A percentile compares a stretch with the other conserved stretches of the same genome.
Evolutionary conservation across 2,797 vertebrate species (phyloP).

Genomic region (Cyclopterus lumpus): DNA sequence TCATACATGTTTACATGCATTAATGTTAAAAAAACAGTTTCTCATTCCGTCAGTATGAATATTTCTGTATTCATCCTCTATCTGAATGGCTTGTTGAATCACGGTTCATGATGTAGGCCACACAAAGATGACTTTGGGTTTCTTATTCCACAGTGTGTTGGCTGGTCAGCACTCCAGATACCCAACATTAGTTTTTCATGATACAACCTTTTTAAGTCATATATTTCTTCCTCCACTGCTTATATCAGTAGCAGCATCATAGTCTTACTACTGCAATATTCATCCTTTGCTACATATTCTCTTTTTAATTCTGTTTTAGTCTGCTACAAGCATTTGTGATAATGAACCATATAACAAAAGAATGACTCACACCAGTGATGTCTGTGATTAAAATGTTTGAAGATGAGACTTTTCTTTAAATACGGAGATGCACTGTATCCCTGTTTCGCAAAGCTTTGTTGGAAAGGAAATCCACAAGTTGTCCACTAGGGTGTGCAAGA

Average conservation of each 20-base stretch:
- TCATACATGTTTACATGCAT: too few species aligned
- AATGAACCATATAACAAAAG: neutral
- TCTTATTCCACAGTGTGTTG: too few species aligned
- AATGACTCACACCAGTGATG: neutral
- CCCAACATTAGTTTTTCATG: too few species aligned
- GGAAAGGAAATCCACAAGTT: neutral
- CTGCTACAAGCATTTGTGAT: neutral
- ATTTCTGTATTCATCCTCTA: neutral
- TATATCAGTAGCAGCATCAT: neutral
- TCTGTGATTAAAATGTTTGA: neutral
- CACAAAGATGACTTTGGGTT: too few species aligned
- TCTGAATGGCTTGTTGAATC: too few species aligned
- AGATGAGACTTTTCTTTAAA: neutral
- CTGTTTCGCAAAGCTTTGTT: neutral
- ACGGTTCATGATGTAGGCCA: too few species aligned
- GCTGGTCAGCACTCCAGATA: too few species aligned
- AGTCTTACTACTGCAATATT: neutral
- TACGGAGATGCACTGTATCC: neutral
- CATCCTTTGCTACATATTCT: neutral
- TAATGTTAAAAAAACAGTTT: neutral
- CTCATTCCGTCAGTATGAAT: neutral
- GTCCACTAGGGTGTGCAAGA: conserved; percentile 79
- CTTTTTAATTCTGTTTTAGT: neutral
- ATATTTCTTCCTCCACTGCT: neutral
- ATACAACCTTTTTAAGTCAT: too few species aligned